phyloP scores from a whole-genome alignment of 2,888 invertebrate species.

The Dicyrtomina minuta region DNA sequence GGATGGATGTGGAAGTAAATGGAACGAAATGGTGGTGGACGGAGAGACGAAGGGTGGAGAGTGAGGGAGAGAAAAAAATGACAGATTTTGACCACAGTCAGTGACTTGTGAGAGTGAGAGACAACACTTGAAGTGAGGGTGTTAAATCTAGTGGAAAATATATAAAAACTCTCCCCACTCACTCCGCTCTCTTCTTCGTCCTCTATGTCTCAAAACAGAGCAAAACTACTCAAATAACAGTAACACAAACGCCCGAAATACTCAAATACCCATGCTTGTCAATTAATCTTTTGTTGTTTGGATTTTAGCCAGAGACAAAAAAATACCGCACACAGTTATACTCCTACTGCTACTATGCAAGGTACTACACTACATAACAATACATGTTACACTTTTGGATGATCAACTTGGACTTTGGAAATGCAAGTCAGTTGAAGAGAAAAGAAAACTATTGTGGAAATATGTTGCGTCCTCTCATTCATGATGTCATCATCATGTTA shows the following conservation, averaged over 20 bases:
- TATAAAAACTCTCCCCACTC: conserved; percentile 27
- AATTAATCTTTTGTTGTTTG: conserved; percentile 29
- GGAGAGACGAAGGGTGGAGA: too few species aligned
- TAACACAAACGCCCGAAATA: too few species aligned
- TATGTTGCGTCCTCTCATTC: too few species aligned
- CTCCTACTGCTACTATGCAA: too few species aligned
- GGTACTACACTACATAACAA: too few species aligned
- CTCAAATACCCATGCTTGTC: conserved; percentile 28
- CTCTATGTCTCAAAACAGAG: neutral
- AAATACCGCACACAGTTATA: neutral
- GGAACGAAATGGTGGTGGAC: neutral
- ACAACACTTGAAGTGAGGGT: conserved; percentile 23
- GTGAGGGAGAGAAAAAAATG: conserved; percentile 13
- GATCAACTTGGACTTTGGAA: too few species aligned
- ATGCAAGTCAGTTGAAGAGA: too few species aligned
- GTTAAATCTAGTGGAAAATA: conserved; percentile 36
- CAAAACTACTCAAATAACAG: too few species aligned
- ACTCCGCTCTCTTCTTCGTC: conserved; percentile 1
- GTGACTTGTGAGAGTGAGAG: conserved; percentile 6
- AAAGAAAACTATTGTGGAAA: too few species aligned
- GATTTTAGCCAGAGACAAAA: conserved; percentile 20
- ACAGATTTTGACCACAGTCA: conserved; percentile 34
- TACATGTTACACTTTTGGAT: too few species aligned
- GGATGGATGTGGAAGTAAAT: neutral
- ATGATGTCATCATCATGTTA: too few species aligned